Percentiles rank a stretch among this genome's conserved stretches.
phyloP scores from a whole-genome alignment of 2,113 vertebrate genomes.

The Glaucomys volans region DNA sequence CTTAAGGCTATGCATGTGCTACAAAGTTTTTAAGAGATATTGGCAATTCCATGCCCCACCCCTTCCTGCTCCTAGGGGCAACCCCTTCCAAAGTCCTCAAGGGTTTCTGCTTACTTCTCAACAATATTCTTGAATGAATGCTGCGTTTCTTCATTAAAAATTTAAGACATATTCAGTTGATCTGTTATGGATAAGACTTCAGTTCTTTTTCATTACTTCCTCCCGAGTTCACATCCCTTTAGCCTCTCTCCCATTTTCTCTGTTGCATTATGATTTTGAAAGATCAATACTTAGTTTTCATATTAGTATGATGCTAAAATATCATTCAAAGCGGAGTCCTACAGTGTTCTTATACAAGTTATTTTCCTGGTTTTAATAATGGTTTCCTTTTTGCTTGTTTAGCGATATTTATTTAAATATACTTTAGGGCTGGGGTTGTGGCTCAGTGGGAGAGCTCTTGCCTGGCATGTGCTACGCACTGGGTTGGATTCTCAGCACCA shows the following conservation, averaged over 20 bases:
- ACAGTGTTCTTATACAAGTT: background rate
- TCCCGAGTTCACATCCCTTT: background rate
- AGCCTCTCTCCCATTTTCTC: background rate
- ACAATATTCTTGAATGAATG: background rate
- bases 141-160: constrained; percentile 19
- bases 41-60: background rate
- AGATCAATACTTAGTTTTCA: background rate
- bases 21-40: background rate
- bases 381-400: constrained; percentile 24
- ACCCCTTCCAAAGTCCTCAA: background rate
- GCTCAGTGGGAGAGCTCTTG: no score
- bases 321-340: background rate
- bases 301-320: background rate
- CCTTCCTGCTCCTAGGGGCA: background rate
- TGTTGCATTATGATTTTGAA: constrained; percentile 2
- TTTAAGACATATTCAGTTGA: background rate
- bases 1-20: background rate
- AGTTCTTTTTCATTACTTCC: background rate
- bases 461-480: no score
- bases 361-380: constrained; percentile 38
- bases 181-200: background rate
- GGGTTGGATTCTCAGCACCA: no score
- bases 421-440: background rate
- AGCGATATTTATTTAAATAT: background rate
- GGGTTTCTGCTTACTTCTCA: constrained; percentile 26